Evolutionary conservation across 2,888 invertebrate genomes (phyloP).

Genomic region (Drosophila suboccidentalis): DNA sequence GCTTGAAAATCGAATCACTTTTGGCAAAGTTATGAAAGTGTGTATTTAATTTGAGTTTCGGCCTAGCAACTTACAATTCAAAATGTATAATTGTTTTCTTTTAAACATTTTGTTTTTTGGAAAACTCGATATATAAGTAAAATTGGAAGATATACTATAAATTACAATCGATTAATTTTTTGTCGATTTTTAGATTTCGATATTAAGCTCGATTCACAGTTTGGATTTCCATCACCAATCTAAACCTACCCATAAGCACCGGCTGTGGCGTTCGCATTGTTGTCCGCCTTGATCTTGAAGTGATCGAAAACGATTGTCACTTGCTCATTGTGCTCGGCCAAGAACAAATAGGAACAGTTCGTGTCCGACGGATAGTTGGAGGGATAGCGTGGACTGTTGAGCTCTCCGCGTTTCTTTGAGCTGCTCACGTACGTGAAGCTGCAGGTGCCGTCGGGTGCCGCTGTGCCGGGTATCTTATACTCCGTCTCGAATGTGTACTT

Average conservation of each 20-base stretch:
- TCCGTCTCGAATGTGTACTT: conserved; percentile 89
- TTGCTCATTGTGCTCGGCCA: conserved; percentile 94
- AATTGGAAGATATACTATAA: too few species aligned
- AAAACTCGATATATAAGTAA: too few species aligned
- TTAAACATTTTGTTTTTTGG: too few species aligned
- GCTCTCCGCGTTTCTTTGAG: conserved; percentile 94
- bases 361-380: conserved; percentile 98
- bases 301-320: conserved; percentile 96
- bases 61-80: too few species aligned
- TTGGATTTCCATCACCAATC: neutral
- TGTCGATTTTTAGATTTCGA: too few species aligned
- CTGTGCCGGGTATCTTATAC: conserved; percentile 97
- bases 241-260: conserved; percentile 90
- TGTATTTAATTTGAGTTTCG: too few species aligned
- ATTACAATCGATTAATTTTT: too few species aligned
- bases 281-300: conserved; percentile 94
- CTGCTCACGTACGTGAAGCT: conserved; percentile 96
- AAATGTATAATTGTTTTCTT: too few species aligned
- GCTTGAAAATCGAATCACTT: too few species aligned
- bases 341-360: conserved; percentile 96
- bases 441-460: conserved; percentile 96
- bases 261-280: conserved; percentile 90
- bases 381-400: conserved; percentile 98
- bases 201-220: too few species aligned
- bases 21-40: too few species aligned